Evolutionary conservation across 1,140 invertebrate species (phyloP).

Genomic region (Eueides isabella): DNA sequence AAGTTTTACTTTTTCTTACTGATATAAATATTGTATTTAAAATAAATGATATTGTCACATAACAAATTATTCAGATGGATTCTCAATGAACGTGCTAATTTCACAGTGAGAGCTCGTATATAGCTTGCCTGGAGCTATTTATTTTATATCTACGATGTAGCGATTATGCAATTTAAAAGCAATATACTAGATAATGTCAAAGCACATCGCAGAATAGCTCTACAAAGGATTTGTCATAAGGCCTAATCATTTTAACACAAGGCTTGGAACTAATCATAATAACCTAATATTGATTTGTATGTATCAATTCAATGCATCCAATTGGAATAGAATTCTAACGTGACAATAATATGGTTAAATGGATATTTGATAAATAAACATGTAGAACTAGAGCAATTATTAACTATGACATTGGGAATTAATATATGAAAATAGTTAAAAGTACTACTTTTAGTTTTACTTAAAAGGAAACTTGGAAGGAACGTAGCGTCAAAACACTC

Average conservation of each 20-base stretch:
- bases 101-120: neutral
- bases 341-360: neutral
- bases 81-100: neutral
- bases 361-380: neutral
- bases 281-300: slow-evolving; percentile 19
- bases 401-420: neutral
- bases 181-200: slow-evolving; percentile 10
- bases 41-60: slow-evolving; percentile 5
- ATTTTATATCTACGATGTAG: slow-evolving; percentile 9
- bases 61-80: slow-evolving; percentile 5
- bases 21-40: slow-evolving; percentile 20
- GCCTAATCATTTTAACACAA: slow-evolving; percentile 23
- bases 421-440: too few relatives aligned
- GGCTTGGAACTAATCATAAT: slow-evolving; percentile 31
- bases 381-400: neutral
- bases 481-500: too few relatives aligned
- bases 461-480: too few relatives aligned
- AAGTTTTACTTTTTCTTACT: slow-evolving; percentile 25
- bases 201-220: neutral
- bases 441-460: too few relatives aligned
- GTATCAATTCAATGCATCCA: slow-evolving; percentile 1
- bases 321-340: slow-evolving; percentile 15
- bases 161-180: slow-evolving; percentile 20
- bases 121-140: neutral
- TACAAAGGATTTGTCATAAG: slow-evolving; percentile 33